These are phyloP conservation scores for Heterohyrax brucei DNA, from an alignment of 2,797 vertebrate species.

Conservation along the genomic window DNA sequence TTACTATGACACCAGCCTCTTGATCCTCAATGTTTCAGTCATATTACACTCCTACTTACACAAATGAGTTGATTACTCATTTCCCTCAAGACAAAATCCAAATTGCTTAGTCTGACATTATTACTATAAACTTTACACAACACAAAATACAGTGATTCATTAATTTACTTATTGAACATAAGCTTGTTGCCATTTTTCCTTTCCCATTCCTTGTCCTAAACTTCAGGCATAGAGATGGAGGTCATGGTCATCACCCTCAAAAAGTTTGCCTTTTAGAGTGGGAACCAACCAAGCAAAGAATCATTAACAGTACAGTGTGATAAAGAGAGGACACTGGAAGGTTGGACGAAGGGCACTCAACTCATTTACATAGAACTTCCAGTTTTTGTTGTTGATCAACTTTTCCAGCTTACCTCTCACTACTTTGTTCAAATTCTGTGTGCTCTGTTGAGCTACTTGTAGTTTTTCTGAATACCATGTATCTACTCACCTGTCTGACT, in stretches of 20 bases:
- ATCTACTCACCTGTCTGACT: neutral
- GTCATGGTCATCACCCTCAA: neutral
- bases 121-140: constrained; percentile 7
- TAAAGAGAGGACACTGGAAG: neutral
- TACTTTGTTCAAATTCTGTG: neutral
- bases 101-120: constrained; percentile 13
- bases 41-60: neutral
- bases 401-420: neutral
- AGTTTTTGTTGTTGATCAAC: neutral
- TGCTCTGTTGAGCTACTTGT: neutral
- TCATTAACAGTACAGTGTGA: no score
- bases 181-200: constrained; percentile 21
- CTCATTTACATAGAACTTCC: neutral
- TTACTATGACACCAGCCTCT: neutral
- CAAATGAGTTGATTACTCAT: constrained; percentile 1
- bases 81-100: neutral
- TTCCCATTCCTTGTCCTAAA: neutral
- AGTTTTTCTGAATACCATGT: constrained; percentile 20
- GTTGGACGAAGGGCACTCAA: neutral
- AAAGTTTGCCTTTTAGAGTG: neutral
- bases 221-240: neutral
- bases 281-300: neutral
- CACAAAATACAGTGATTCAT: constrained; percentile 12
- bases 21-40: neutral
- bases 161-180: neutral